A percentile compares a stretch with the other conserved stretches of the same genome.
These are phyloP conservation scores for Sisor rabdophorus DNA, from an alignment of 2,113 vertebrate genomes.

Conservation along the genomic window DNA sequence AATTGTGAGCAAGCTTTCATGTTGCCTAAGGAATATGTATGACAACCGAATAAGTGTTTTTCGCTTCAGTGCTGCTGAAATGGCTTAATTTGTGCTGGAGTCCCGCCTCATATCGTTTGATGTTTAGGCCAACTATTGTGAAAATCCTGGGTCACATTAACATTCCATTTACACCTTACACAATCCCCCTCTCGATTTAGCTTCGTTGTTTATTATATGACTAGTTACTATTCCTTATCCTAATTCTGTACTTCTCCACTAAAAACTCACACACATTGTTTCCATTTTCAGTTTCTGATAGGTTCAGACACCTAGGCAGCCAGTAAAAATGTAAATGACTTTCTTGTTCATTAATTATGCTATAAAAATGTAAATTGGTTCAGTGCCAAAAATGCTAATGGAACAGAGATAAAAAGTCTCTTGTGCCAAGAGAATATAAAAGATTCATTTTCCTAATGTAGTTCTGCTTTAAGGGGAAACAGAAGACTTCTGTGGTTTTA, in stretches of 20 bases:
- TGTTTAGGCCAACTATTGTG: constrained; percentile 55
- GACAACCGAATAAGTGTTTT: constrained; percentile 54
- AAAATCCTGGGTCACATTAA: constrained; percentile 48
- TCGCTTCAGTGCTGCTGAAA: constrained; percentile 58
- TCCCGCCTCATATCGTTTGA: constrained; percentile 60
- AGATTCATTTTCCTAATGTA: constrained; percentile 66
- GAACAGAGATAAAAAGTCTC: constrained; percentile 70
- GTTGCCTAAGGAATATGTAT: constrained; percentile 50
- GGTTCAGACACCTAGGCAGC: constrained; percentile 53
- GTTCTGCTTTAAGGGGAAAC: constrained; percentile 56
- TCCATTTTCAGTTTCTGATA: constrained; percentile 55
- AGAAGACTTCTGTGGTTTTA: constrained; percentile 42
- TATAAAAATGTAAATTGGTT: constrained; percentile 77
- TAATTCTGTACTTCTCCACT: constrained; percentile 34
- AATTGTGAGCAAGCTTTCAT: constrained; percentile 59
- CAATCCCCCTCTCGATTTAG: constrained; percentile 31
- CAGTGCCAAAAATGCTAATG: constrained; percentile 74
- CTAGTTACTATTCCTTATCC: constrained; percentile 37
- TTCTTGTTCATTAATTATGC: constrained; percentile 76
- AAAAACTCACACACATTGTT: constrained; percentile 41
- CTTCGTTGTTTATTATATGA: constrained; percentile 49
- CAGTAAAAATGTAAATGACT: constrained; percentile 68
- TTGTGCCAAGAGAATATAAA: constrained; percentile 65
- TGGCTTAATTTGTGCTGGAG: constrained; percentile 59
- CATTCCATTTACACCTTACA: constrained; percentile 68